Evolutionary conservation across 2,113 vertebrate species (phyloP), one percentile per base, ranked within the genome.

Genomic region (Phodopus roborovskii): DNA sequence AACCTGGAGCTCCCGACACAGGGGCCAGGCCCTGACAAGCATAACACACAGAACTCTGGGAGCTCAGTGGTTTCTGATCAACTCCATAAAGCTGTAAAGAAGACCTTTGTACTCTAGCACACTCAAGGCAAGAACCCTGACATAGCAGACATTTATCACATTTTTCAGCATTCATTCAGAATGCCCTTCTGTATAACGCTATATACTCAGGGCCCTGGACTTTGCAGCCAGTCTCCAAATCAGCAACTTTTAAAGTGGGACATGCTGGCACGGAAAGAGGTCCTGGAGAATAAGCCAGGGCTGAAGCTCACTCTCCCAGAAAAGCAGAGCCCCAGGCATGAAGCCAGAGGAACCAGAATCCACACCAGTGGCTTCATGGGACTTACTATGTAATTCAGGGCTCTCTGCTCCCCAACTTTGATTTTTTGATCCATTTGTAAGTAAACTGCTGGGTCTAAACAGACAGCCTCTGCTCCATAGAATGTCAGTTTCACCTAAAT

Each of bases 251-350:
- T 36, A n/a, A 50, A 70, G 20, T 9, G 73, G 30, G 33, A 36
- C 66, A 50, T 42, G 22, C 39, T 70, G 84, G 45, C 56, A 62
- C 22, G 28, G 82, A 96, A 11, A 64, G 78, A 42, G 56, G n/a
- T 5, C 0, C 12, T 39, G 33, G 3, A 28, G 33, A 2, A 91
- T 60, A 91, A 36, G 56, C 48, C 74, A 53, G 48, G n/a, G 5
- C 36, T 33, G n/a, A 77, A 68, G 48, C 53, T 20, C 36, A 33
- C 48, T 83, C 36, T 77, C 48, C 79, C 39, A 62, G 22, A 20
- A 12, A 1, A 33, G 11, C 5, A 15, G 64, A 6, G 30, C 11
- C 16, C 36, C 30, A 3, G 30, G n/a, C 9, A 1, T n/a, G 24
- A 56, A 42, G 20, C 64, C 78, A 16, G 45, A 13, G 28, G 33